Conservation (phyloP, 2,113 vertebrate genomes). For the Cromileptes altivelis region DNA sequence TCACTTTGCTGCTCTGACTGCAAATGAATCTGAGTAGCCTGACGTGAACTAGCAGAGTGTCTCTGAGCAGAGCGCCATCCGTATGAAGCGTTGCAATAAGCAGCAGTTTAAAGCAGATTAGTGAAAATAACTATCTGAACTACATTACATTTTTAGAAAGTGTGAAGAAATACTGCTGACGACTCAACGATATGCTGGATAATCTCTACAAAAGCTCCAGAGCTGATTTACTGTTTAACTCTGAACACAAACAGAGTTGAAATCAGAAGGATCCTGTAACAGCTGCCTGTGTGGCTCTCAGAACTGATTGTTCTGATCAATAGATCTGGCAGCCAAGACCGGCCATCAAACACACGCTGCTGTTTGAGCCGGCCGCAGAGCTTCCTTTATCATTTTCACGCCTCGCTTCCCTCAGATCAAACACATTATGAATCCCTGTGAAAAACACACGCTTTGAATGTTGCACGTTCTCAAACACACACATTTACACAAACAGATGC, state of each 20-base stretch:
- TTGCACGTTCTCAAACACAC: background rate
- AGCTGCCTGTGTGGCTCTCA: background rate
- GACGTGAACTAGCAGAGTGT: conserved; percentile 10
- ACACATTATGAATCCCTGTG: conserved; percentile 10
- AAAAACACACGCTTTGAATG: background rate
- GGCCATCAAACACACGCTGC: background rate
- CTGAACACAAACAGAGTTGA: too few relatives aligned
- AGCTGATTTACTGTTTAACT: too few relatives aligned
- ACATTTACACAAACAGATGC: background rate
- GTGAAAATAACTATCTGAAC: conserved; percentile 1
- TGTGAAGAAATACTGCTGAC: conserved; percentile 12
- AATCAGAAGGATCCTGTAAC: too few relatives aligned
- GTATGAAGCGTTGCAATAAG: conserved; percentile 46
- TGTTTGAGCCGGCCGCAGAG: background rate
- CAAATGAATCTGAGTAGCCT: conserved; percentile 38
- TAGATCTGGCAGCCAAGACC: conserved; percentile 4
- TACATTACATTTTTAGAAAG: conserved; percentile 17
- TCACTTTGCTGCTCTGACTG: conserved; percentile 20
- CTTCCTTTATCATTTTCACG: conserved; percentile 38
- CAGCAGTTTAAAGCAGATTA: conserved; percentile 41
- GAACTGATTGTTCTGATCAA: conserved; percentile 29
- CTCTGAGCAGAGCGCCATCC: conserved; percentile 4
- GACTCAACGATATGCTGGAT: background rate
- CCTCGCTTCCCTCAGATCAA: conserved; percentile 23
- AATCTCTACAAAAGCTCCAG: conserved; percentile 29